Conservation (phyloP, 2,888 invertebrate species). For the Colostygia pectinataria region DNA sequence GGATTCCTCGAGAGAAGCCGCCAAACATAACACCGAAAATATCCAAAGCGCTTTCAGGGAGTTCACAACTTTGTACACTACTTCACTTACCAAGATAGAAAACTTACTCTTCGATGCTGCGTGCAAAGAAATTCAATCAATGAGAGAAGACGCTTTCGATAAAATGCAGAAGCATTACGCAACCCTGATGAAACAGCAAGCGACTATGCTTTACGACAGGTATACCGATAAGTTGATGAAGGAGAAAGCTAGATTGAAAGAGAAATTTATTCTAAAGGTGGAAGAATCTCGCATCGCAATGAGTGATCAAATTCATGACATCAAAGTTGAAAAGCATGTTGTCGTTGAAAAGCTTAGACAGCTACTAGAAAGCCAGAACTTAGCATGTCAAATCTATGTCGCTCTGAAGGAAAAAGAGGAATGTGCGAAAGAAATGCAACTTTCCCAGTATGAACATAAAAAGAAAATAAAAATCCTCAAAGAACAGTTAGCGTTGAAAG, state of each 20-base stretch:
- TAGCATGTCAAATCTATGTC: conserved; percentile 74
- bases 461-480: conserved; percentile 53
- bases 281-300: conserved; percentile 42
- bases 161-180: conserved; percentile 56
- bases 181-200: conserved; percentile 54
- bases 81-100: conserved; percentile 60
- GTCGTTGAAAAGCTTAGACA: conserved; percentile 62
- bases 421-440: conserved; percentile 52
- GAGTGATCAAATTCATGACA: conserved; percentile 55
- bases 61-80: conserved; percentile 53
- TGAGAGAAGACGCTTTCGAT: conserved; percentile 44
- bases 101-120: conserved; percentile 54
- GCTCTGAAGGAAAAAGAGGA: conserved; percentile 70
- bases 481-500: conserved; percentile 50
- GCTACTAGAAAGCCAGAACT: conserved; percentile 61
- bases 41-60: conserved; percentile 55
- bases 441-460: conserved; percentile 50
- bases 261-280: conserved; percentile 49
- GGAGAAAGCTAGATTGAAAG: conserved; percentile 53
- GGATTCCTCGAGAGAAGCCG: conserved; percentile 41
- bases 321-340: conserved; percentile 66
- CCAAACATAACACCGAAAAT: conserved; percentile 48
- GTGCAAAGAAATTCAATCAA: conserved; percentile 51
- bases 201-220: conserved; percentile 54
- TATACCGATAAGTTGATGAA: conserved; percentile 51